Evolutionary conservation across 2,888 invertebrate species (phyloP).

Genomic region (Phrixothrix hirtus): DNA sequence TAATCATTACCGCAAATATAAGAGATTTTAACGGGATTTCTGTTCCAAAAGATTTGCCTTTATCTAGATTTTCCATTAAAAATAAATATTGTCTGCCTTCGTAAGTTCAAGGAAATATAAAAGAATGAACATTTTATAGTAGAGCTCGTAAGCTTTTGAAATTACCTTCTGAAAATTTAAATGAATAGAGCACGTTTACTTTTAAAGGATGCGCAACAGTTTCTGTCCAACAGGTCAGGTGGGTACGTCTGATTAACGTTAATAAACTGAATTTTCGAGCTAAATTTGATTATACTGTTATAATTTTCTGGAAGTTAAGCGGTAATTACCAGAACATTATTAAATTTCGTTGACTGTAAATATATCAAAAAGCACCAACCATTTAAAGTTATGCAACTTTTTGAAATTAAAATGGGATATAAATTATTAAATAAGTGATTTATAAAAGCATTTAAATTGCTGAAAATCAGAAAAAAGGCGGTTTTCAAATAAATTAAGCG

Average conservation of each 20-base stretch:
- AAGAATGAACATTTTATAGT: conserved; percentile 3
- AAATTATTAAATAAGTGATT: no score
- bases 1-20: no score
- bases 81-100: background rate
- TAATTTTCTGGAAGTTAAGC: no score
- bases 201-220: conserved; percentile 22
- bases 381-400: no score
- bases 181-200: conserved; percentile 6
- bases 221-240: conserved; percentile 25
- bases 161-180: conserved; percentile 14
- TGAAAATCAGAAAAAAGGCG: conserved; percentile 8
- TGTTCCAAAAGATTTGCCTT: no score
- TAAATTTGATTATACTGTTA: background rate
- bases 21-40: no score
- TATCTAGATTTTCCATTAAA: background rate
- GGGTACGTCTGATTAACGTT: conserved; percentile 3
- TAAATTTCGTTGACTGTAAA: no score
- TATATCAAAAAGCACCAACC: no score
- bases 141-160: conserved; percentile 5
- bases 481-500: conserved; percentile 10
- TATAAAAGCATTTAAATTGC: background rate
- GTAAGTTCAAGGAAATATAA: conserved; percentile 9
- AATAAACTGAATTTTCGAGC: background rate
- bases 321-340: no score
- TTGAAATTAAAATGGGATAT: no score